These are phyloP conservation scores for Epinephelus lanceolatus DNA, from an alignment of 2,113 vertebrate genomes.

Conservation along the genomic window DNA sequence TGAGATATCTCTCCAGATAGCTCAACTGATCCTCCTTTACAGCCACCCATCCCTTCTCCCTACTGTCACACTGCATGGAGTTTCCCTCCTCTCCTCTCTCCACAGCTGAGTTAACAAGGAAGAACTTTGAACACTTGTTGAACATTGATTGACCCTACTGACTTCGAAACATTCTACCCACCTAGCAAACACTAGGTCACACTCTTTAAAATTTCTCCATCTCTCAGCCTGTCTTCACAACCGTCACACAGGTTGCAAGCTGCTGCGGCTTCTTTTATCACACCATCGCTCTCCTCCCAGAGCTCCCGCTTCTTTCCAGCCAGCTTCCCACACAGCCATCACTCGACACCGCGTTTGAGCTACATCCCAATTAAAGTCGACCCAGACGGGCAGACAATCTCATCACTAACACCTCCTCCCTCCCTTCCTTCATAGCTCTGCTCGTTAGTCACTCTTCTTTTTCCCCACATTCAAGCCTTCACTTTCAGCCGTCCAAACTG, in stretches of 20 bases:
- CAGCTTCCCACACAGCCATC: slow-evolving; percentile 72
- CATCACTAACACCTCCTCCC: slow-evolving; percentile 59
- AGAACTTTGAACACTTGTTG: slow-evolving; percentile 27
- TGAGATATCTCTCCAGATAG: slow-evolving; percentile 22
- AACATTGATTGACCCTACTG: slow-evolving; percentile 13
- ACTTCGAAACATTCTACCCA: neutral
- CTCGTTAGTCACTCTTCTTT: slow-evolving; percentile 63
- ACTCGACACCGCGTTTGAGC: slow-evolving; percentile 49
- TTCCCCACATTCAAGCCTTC: slow-evolving; percentile 57
- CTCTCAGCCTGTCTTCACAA: slow-evolving; percentile 13
- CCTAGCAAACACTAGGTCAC: neutral
- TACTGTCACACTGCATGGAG: slow-evolving; percentile 7
- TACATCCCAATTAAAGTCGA: slow-evolving; percentile 71
- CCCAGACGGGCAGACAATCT: slow-evolving; percentile 65
- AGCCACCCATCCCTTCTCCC: slow-evolving; percentile 4
- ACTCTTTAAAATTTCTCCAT: neutral
- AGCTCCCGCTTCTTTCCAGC: slow-evolving; percentile 39
- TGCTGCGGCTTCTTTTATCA: slow-evolving; percentile 46
- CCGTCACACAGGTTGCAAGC: slow-evolving; percentile 39
- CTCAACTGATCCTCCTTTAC: slow-evolving; percentile 9
- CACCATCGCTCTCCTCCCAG: slow-evolving; percentile 34
- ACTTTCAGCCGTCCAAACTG: slow-evolving; percentile 57
- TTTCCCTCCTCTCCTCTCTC: neutral
- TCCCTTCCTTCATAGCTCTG: slow-evolving; percentile 36
- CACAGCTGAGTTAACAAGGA: slow-evolving; percentile 12